These are phyloP conservation scores for Amblyjoppa proteus DNA, from an alignment of 2,888 invertebrate genomes.

Conservation along the genomic window DNA sequence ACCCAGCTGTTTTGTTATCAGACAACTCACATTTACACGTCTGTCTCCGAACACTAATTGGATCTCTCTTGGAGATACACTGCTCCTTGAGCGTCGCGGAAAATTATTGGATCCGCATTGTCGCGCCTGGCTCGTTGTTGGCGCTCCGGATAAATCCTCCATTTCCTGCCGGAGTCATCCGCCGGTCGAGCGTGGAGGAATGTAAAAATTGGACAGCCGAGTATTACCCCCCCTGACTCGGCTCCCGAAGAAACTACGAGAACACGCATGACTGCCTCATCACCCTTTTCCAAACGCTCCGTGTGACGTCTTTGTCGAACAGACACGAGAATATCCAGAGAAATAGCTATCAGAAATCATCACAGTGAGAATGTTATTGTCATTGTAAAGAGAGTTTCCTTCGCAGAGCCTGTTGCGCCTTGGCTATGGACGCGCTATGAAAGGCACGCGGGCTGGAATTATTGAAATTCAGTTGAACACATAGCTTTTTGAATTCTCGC, in stretches of 20 bases:
- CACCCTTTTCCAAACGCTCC: not conserved
- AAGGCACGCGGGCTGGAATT: not conserved
- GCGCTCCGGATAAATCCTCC: not conserved
- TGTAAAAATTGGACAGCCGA: not conserved
- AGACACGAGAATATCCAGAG: not conserved
- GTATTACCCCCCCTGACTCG: not conserved
- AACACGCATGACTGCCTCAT: not conserved
- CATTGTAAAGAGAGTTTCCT: not conserved
- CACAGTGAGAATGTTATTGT: not conserved
- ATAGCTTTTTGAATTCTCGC: not conserved
- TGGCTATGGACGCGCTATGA: not conserved
- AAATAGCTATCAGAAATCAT: not conserved
- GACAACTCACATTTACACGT: constrained; percentile 43
- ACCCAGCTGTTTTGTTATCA: constrained; percentile 39
- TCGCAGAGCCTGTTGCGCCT: not conserved
- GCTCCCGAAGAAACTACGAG: not conserved
- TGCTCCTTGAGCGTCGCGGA: not conserved
- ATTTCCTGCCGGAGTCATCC: not conserved
- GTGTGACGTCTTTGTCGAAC: not conserved
- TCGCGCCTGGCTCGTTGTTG: not conserved
- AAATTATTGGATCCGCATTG: constrained; percentile 37
- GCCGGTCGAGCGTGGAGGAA: not conserved
- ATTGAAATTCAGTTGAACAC: not conserved
- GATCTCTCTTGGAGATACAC: constrained; percentile 11
- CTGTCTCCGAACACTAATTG: constrained; percentile 54